Base-by-base conservation (phyloP, 2,888 invertebrate genomes). In the Endotricha flammealis region DNA sequence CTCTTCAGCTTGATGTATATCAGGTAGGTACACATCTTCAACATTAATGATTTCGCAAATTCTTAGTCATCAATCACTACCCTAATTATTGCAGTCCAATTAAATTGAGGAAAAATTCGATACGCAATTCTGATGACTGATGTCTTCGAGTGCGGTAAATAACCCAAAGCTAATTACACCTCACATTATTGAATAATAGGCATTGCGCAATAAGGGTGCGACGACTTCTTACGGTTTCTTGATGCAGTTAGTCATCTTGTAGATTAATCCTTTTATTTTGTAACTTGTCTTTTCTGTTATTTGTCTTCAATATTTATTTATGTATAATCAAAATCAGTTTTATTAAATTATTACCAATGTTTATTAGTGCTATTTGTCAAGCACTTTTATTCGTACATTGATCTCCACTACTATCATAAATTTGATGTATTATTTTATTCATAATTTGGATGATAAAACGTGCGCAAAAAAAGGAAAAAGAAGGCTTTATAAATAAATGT, bases 401-500 rank as follows among this genome's bases (percentile, higher is more conserved):
- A 35, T 35, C 29, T 29, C 20, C 10, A 23, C 12, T 28, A 29
- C 9, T 10, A 23, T 5, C 12, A 13, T 23, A 35, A 29, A 35
- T 23, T 14, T 29, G 13, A 14, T 28, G 9, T 7, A 34, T 28
- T 14, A 12, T n/a, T 22, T 22, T 22, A n/a, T 20, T 10, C 6
- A 25, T 30, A 22, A 22, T 7, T 25, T 12, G n/a, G 12, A 32
- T n/a, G 16, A 32, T 9, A 36, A 46, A 36, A 41, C 33, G 39
- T 54, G 41, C 45, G 44, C 36, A 29, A 37, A 55, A n/a, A 53
- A 57, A 35, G 35, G 35, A 54, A 56, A 52, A 59, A 54, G 57
- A 57, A 52, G 48, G 50, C 40, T 44, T 46, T 42, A 41, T 42
- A 37, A 50, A 44, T 44, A 73, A 77, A 76, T 76, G 74, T 72